A percentile compares a stretch with the other conserved stretches of the same genome.
phyloP scores from a whole-genome alignment of 2,797 vertebrate genomes.

The Centropyge bicolor region DNA sequence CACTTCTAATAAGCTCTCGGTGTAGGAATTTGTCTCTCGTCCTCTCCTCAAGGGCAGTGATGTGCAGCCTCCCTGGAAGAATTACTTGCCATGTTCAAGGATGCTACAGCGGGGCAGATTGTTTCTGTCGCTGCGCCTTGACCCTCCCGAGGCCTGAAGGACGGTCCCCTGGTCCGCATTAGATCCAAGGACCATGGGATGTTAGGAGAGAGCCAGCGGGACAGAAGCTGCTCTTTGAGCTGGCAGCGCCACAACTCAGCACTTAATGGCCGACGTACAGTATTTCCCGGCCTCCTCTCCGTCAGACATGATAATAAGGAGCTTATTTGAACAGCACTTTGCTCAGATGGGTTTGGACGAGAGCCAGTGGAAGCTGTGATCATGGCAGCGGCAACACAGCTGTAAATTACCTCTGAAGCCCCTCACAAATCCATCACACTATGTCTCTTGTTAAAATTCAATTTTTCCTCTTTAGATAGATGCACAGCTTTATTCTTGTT shows the following conservation, averaged over 20 bases:
- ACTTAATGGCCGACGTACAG: conserved; percentile 20
- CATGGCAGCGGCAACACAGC: conserved; percentile 32
- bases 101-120: background rate
- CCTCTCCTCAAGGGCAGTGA: background rate
- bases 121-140: background rate
- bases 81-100: background rate
- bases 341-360: conserved; percentile 52
- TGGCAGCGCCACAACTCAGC: conserved; percentile 11
- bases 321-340: conserved; percentile 59
- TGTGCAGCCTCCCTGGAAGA: background rate
- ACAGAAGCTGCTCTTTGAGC: conserved; percentile 15
- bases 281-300: conserved; percentile 24
- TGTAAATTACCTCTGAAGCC: conserved; percentile 47
- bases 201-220: background rate
- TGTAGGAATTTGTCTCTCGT: background rate
- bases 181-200: background rate
- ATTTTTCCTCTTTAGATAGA: background rate
- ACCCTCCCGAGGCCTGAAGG: background rate
- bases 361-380: conserved; percentile 57
- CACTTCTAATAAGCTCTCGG: too few relatives aligned
- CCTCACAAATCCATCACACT: conserved; percentile 50
- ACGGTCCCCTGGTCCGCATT: background rate
- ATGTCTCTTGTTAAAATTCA: conserved; percentile 16
- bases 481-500: background rate
- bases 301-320: conserved; percentile 53